Conservation (phyloP, 2,888 invertebrate species). For the Cryptocephalus primarius region DNA sequence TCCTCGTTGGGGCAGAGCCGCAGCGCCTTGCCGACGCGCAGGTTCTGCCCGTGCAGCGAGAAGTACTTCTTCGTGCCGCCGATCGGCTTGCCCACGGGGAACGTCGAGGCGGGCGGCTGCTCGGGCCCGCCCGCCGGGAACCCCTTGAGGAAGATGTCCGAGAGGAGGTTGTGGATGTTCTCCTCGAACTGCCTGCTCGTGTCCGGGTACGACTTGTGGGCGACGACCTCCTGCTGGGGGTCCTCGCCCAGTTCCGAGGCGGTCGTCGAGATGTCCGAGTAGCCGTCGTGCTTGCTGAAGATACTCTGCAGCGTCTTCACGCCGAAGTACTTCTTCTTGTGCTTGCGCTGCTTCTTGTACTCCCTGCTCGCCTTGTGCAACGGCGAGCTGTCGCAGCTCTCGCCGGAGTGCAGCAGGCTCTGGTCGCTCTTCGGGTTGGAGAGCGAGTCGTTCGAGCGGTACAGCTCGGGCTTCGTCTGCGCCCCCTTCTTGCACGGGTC, state of each 20-base stretch:
- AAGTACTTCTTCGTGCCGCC: conserved; percentile 33
- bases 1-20: conserved; percentile 35
- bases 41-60: conserved; percentile 30
- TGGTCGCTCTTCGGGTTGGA: conserved; percentile 36
- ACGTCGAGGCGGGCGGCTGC: conserved; percentile 6
- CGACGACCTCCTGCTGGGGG: not conserved
- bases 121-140: conserved; percentile 12
- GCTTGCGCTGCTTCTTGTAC: conserved; percentile 32
- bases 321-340: conserved; percentile 40
- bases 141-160: conserved; percentile 35
- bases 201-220: conserved; percentile 16
- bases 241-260: conserved; percentile 33
- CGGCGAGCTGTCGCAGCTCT: conserved; percentile 43
- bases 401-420: conserved; percentile 33
- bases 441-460: conserved; percentile 30
- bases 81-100: conserved; percentile 18
- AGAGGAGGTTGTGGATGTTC: conserved; percentile 34
- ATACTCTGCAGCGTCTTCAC: conserved; percentile 40
- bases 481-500: conserved; percentile 7
- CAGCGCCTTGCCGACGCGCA: conserved; percentile 35
- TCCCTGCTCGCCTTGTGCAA: conserved; percentile 40
- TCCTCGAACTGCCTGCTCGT: conserved; percentile 36
- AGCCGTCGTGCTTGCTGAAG: conserved; percentile 35
- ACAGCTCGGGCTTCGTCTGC: not conserved
- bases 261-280: conserved; percentile 37